Base-by-base conservation (phyloP, 2,113 vertebrate genomes). In the Poecile atricapillus region DNA sequence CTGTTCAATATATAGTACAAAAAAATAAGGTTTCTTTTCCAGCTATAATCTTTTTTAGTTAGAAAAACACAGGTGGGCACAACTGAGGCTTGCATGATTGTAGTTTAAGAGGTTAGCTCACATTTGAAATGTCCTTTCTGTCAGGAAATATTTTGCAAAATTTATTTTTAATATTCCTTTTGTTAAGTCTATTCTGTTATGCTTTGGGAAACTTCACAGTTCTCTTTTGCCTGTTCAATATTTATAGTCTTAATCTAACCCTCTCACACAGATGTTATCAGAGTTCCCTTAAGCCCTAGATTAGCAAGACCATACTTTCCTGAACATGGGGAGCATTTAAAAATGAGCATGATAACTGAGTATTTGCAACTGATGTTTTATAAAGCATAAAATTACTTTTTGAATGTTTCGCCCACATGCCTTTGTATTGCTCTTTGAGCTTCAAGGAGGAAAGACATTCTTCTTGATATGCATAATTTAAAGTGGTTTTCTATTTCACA, bases 381-480 rank as follows among this genome's bases (percentile, higher is more conserved):
- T 92, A 95, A 94, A 92, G 71, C 75, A 74, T 67, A 88, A 96
- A 94, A 95, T 83, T 87, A 58, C 93, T 92, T 95, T 90, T 67
- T 83, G 44, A 93, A 60, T 80, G 75, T 73, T 93, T 95, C 64
- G 4, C 89, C 77, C 56, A 81, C 89, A 82, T 7, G 8, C 35
- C 93, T 93, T 87, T 21, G 0, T 94, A 95, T 80, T 85, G 63
- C 78, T 91, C 30, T 94, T 90, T 83, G 55, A 93, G 85, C 71
- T 90, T 93, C 71, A 78, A 86, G 71, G 44, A 70, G 39, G 64
- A 88, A 93, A 90, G 79, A 77, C 12, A 2, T 93, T 79, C 62
- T 68, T 89, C 75, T 90, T 95, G 90, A 94, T 56, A 85, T 86
- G 64, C 69, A 93, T 87, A 96, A 93, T 96, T 94, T 86, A 94